Base-by-base conservation (phyloP, 2,797 vertebrate species). In the Myotis findleyi region DNA sequence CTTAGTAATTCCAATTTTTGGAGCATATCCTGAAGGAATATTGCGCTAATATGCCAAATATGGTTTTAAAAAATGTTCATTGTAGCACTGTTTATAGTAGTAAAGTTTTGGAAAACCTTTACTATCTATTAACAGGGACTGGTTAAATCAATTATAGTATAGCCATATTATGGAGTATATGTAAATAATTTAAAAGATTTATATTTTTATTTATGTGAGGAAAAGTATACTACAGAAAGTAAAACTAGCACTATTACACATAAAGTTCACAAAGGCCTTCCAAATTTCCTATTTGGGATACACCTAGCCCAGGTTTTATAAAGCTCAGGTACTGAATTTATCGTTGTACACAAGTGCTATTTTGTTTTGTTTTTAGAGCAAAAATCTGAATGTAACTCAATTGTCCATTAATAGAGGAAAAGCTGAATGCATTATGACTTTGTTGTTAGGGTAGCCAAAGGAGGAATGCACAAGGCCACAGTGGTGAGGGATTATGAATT, bases 81-180 rank as follows among this genome's bases (percentile, higher is more conserved):
- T 66, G 44, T 11, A 82, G 23, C 3, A 64, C 38, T 89, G 62
- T 85, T 82, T 55, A 41, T n/a, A 9, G 41, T 76, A 77, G 44
- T 79, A 80, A 93, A 93, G 53, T 21, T 77, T 76, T 79, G 20
- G 47, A 93, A 87, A 73, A 80, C 5, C 4, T 90, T 80, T 64
- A 90, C 41, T 94, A 84, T 49, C 33, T 49, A 62, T 57, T 87
- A 88, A 88, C 9, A 62, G 14, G n/a, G 5, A 57, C 49, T 82
- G 47, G 59, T 68, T 91, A 92, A 84, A 80, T 92, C 77, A 93
- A 85, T 93, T 90, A 87, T 85, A 91, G 17, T 38, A 76, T 93
- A 94, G 79, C 6, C 11, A 18, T 80, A 69, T 80, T 10, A 53
- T 64, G 36, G 18, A 86, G 73, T 94, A 49, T 49, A 49, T 87